Conservation (phyloP, 2,888 invertebrate species). For the Lottia gigantea region DNA sequence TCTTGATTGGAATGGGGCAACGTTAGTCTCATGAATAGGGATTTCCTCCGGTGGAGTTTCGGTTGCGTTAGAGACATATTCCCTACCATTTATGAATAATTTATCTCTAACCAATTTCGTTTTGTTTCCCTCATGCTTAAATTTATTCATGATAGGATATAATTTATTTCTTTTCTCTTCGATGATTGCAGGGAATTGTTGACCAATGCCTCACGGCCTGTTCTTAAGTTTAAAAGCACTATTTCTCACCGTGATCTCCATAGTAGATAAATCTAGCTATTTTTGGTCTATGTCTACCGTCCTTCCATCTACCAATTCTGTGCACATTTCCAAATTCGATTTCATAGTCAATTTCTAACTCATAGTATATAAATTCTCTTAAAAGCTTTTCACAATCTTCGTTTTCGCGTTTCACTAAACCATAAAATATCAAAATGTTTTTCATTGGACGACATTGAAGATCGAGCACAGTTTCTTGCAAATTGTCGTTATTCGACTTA, state of each 20-base stretch:
- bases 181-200: constrained; percentile 14
- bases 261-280: neutral
- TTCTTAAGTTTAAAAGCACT: neutral
- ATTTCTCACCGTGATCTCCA: neutral
- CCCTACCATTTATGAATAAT: constrained; percentile 5
- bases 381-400: neutral
- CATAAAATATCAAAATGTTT: neutral
- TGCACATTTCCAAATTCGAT: neutral
- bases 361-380: neutral
- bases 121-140: neutral
- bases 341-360: constrained; percentile 9
- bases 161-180: constrained; percentile 10
- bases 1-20: too few species aligned
- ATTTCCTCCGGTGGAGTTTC: too few species aligned
- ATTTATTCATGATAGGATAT: neutral
- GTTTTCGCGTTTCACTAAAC: neutral
- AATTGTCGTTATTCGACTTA: neutral
- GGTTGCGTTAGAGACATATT: neutral
- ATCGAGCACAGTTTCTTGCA: neutral
- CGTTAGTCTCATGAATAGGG: too few species aligned
- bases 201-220: neutral
- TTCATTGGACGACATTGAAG: constrained; percentile 4
- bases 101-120: neutral
- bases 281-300: neutral
- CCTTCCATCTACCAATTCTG: neutral